phyloP scores from a whole-genome alignment of 1,140 invertebrate species.

The Pinna nobilis region DNA sequence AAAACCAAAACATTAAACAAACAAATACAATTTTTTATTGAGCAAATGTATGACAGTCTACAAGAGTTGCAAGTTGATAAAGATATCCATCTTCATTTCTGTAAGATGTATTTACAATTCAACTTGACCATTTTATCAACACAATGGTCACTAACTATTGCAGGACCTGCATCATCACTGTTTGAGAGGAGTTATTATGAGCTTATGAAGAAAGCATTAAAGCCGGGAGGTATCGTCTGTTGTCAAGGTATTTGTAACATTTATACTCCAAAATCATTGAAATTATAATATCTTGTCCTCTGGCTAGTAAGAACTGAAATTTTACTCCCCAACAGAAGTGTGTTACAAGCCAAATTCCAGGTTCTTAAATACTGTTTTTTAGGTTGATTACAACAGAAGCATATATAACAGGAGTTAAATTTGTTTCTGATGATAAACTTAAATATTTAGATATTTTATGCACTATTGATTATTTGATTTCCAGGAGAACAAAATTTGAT shows the following conservation, averaged over 20 bases:
- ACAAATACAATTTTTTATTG: neutral
- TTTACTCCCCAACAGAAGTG: too few relatives aligned
- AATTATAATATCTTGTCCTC: too few relatives aligned
- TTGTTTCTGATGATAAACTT: too few relatives aligned
- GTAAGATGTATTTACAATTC: neutral
- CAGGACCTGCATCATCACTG: conserved; percentile 80
- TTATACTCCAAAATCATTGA: neutral
- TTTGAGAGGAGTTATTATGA: conserved; percentile 91
- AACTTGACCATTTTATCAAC: neutral
- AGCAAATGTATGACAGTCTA: neutral
- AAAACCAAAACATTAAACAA: neutral
- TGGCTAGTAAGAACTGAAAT: too few relatives aligned
- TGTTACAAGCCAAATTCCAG: too few relatives aligned
- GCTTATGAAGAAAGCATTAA: conserved; percentile 88
- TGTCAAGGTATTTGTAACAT: conserved; percentile 77
- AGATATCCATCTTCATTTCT: neutral
- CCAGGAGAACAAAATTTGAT: too few relatives aligned
- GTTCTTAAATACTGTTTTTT: too few relatives aligned
- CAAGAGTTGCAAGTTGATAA: neutral
- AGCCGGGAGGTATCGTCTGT: conserved; percentile 91
- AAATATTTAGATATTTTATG: too few relatives aligned
- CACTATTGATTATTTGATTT: too few relatives aligned
- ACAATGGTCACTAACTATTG: conserved; percentile 3
- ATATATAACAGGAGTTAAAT: too few relatives aligned
- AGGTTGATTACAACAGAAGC: too few relatives aligned